phyloP scores from a whole-genome alignment of 2,113 vertebrate genomes.

The Chlorodrepanis virens region DNA sequence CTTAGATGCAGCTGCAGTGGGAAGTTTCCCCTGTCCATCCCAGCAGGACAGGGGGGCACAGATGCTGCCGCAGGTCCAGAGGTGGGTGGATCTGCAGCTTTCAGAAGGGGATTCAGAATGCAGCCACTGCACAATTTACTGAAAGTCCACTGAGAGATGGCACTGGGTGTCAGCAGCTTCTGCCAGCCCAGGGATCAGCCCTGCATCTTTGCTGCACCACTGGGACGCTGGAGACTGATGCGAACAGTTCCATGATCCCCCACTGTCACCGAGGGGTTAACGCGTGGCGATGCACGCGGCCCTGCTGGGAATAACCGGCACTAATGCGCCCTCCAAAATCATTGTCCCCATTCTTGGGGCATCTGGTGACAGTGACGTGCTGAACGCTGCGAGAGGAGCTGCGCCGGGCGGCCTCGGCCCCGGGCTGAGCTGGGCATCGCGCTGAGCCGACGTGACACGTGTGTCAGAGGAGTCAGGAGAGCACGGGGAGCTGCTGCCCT shows the following conservation, averaged over 20 bases:
- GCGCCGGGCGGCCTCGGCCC: neutral
- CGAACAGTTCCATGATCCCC: fast-evolving
- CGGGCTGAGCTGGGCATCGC: neutral
- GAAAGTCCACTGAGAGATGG: neutral
- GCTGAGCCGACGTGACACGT: neutral
- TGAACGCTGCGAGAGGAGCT: neutral
- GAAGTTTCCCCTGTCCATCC: fast-evolving
- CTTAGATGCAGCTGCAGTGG: no score
- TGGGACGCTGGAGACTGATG: fast-evolving
- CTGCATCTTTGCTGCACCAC: neutral
- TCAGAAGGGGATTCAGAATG: neutral
- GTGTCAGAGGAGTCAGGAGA: neutral
- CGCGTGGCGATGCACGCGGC: neutral
- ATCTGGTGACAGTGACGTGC: neutral
- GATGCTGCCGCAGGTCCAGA: neutral
- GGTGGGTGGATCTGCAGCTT: fast-evolving
- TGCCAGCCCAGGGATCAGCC: fast-evolving
- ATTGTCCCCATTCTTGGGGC: neutral
- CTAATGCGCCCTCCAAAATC: neutral
- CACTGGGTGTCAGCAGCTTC: neutral
- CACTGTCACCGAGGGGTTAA: neutral
- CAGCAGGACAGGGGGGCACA: neutral
- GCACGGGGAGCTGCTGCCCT: neutral
- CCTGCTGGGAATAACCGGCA: neutral
- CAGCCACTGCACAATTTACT: neutral